Evolutionary conservation across 1,140 invertebrate genomes (phyloP), one percentile per base, ranked within the genome.

Genomic region (Dreissena rostriformis): DNA sequence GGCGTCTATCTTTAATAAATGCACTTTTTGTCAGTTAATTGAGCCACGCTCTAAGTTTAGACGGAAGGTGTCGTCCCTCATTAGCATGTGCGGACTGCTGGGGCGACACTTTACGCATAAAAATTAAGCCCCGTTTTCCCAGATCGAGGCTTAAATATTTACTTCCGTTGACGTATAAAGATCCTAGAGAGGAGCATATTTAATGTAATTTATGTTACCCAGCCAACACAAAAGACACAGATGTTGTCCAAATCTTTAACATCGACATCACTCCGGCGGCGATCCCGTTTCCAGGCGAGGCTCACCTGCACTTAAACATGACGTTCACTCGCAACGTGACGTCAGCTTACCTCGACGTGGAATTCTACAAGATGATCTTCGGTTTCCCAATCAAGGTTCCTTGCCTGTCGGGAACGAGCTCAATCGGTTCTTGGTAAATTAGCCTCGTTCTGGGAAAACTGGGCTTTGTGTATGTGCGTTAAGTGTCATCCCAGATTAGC

Each of bases 301-400:
- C 57, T 8, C 72, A 74, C 22, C 12, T 74, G 28, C 52, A 61
- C 72, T 15, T 61, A 6, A 74, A 61, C 53, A 52, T 74, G 10
- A 74, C 52, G 29, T 74, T 74, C 28, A 53, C 53, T 2, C 19
- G 72, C 5, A 15, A 8, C 12, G 26, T 74, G 28, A 55, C 53
- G 11, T 55, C 53, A 7, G 72, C 72, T 14, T 61, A 14, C 49
- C 7, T 74, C n/a, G 72, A 74, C 19, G 17, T 74, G 14, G 72
- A 74, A 57, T 11, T 74, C 5, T 57, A 74, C 53, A 57, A 55
- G 28, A 15, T 26, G 10, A 53, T 74, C 19, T 61, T 74, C 11
- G 72, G 72, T 19, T 57, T 74, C 57, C 72, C 72, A 0, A 15
- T 74, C 51, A 74, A 74, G 26, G 19, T 74, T 19, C 72, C 72